phyloP scores from a whole-genome alignment of 2,888 invertebrate species.

The Andrena marginata region DNA sequence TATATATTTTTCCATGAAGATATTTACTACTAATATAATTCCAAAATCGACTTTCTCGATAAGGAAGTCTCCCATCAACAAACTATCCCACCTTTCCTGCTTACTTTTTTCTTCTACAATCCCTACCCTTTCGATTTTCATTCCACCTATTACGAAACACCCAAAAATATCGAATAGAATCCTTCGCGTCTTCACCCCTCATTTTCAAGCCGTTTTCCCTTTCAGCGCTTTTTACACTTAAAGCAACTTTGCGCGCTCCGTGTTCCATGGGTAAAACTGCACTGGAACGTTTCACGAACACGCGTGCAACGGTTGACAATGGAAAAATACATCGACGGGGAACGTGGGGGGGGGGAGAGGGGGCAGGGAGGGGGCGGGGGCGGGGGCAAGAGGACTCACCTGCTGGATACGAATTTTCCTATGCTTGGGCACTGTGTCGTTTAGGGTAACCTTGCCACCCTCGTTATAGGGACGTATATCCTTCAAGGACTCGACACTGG shows the following conservation, averaged over 20 bases:
- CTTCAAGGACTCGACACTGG: slow-evolving; percentile 85
- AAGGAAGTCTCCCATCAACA: no score
- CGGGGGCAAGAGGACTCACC: slow-evolving; percentile 83
- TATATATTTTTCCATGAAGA: no score
- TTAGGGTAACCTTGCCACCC: slow-evolving; percentile 86
- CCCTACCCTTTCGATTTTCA: no score
- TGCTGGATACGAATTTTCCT: slow-evolving; percentile 95
- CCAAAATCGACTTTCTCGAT: no score
- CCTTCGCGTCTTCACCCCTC: no score
- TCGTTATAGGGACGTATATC: slow-evolving; percentile 76
- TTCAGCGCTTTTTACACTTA: neutral
- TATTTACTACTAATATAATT: no score
- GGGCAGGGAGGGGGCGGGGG: neutral
- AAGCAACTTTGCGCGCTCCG: neutral
- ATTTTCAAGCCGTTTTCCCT: neutral
- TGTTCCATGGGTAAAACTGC: neutral
- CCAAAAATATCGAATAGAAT: no score
- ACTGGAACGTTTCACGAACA: neutral
- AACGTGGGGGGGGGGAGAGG: no score
- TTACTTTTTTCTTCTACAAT: no score
- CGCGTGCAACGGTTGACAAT: slow-evolving; percentile 9
- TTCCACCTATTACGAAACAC: no score
- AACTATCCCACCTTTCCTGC: no score
- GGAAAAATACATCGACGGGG: neutral
- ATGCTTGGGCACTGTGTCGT: slow-evolving; percentile 92